Conservation (phyloP, 2,113 vertebrate genomes). For the Microcebus tavaratra region DNA sequence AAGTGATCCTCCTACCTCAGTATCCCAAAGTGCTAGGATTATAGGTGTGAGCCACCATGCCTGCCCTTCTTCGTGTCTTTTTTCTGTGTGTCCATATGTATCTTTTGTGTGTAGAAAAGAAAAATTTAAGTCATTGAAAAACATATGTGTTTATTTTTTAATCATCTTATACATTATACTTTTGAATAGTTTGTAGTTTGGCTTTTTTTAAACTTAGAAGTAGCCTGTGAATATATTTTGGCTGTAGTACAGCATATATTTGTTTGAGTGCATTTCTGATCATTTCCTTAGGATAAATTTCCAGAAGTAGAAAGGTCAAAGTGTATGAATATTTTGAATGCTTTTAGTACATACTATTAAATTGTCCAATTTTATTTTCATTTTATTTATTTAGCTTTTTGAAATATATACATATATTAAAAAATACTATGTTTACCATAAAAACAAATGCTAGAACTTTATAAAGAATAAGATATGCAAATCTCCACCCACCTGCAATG, state of each 20-base stretch:
- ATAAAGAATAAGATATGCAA: neutral
- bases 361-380: neutral
- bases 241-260: neutral
- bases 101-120: neutral
- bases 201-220: neutral
- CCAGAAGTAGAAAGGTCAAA: neutral
- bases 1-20: too few species aligned
- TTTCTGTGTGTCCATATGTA: neutral
- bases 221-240: neutral
- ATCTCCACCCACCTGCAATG: neutral
- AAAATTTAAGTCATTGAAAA: neutral
- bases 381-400: constrained; percentile 5
- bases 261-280: neutral
- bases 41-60: too few species aligned
- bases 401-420: neutral
- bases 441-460: neutral
- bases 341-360: neutral
- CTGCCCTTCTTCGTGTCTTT: neutral
- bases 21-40: too few species aligned
- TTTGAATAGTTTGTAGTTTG: neutral
- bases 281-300: neutral
- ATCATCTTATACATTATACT: neutral
- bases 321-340: neutral
- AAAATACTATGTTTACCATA: neutral
- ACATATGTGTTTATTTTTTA: neutral